Evolutionary conservation across 2,113 vertebrate genomes (phyloP), one percentile per base, ranked within the genome.

Genomic region (Rhagologus leucostigma): DNA sequence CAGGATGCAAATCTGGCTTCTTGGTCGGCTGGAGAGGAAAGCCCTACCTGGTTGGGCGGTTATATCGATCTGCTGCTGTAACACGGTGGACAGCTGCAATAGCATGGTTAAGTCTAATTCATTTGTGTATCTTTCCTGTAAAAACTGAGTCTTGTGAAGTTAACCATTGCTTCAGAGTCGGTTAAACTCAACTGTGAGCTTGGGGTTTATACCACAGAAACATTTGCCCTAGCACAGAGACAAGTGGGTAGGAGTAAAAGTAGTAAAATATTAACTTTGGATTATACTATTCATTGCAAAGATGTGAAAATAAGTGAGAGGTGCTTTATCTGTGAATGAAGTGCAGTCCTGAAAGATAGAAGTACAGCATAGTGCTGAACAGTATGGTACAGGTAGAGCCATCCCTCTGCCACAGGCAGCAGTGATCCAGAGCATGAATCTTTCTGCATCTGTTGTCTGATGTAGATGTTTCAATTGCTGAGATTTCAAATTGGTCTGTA

Each of bases 91-190:
- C 59, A 74, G 65, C 42, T 63, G 21, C 2, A 5, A 5, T 20
- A 32, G 26, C 59, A 13, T 32, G 35, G 55, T 53, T 44, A 53
- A 62, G 41, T 65, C 59, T 46, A 37, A 70, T 44, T 95, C 52
- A 56, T 0, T n/a, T 69, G 7, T 30, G 9, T 26, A 22, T 32
- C 37, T 35, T 75, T 22, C 55, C 32, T 83, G 71, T 57, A 80
- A 86, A 86, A 86, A 59, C 75, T 41, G 32, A 62, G 32, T n/a
- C 70, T 91, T 42, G 21, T 7, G 4, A 55, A 84, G 27, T 49
- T 67, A 6, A 15, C 53, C 10, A 10, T 55, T 37, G 32, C 57
- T 62, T 63, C 52, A 26, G 42, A 39, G 41, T 44, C 0, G 0
- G 37, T 55, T 62, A 74, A 29, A 13, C 39, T 77, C 41, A 57